Conservation (phyloP, 2,113 vertebrate genomes). For the Nannobrachium achirus region DNA sequence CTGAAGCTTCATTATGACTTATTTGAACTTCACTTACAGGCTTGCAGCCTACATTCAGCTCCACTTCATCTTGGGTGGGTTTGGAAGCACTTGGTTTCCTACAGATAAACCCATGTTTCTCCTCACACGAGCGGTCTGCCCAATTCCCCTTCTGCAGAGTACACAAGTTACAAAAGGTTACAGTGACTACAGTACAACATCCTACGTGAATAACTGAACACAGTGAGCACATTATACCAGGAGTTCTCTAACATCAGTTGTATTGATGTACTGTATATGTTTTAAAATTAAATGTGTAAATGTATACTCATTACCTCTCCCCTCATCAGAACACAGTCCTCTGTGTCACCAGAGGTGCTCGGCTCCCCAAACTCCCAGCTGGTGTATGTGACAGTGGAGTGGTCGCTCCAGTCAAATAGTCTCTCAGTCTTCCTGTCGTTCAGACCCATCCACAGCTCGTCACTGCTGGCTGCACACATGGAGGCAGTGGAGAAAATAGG, state of each 20-base stretch:
- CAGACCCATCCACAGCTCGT: slow-evolving; percentile 92
- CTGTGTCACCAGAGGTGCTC: slow-evolving; percentile 68
- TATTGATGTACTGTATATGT: too few species aligned
- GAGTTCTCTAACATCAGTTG: too few species aligned
- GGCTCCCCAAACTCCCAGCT: slow-evolving; percentile 88
- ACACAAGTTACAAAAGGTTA: too few species aligned
- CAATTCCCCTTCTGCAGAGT: slow-evolving; percentile 87
- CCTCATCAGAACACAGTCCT: slow-evolving; percentile 89
- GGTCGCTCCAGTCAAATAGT: slow-evolving; percentile 93
- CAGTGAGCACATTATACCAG: background rate
- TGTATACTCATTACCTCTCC: slow-evolving; percentile 87
- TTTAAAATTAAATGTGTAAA: too few species aligned
- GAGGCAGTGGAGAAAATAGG: background rate
- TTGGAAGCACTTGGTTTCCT: slow-evolving; percentile 82
- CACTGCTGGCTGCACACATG: slow-evolving; percentile 75
- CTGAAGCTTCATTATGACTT: too few species aligned
- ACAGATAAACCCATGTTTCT: slow-evolving; percentile 85
- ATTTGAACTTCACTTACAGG: slow-evolving; percentile 77
- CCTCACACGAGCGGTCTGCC: slow-evolving; percentile 86
- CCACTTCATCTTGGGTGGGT: slow-evolving; percentile 56
- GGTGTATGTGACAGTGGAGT: slow-evolving; percentile 84
- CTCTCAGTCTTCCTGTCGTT: slow-evolving; percentile 88
- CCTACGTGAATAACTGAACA: too few species aligned
- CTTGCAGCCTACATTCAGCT: slow-evolving; percentile 81
- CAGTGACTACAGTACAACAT: too few species aligned